phyloP scores from a whole-genome alignment of 2,888 invertebrate species.

The Byasa hedistus region DNA sequence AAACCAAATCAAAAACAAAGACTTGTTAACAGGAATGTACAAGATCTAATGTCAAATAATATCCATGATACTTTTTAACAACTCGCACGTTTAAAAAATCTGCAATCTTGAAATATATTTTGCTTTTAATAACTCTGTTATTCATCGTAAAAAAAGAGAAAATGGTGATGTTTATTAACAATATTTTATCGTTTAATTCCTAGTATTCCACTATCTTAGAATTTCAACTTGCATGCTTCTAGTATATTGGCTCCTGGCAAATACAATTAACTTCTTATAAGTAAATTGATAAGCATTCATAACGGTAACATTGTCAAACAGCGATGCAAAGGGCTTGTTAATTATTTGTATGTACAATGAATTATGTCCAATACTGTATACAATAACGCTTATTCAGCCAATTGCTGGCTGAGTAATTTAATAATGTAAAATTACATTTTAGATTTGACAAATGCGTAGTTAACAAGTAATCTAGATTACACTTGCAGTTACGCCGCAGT shows the following conservation, averaged over 20 bases:
- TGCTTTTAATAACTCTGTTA: no score
- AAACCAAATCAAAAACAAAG: no score
- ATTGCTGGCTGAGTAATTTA: no score
- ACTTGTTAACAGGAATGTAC: no score
- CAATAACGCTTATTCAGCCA: not conserved
- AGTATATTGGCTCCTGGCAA: conserved; percentile 30
- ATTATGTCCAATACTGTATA: conserved; percentile 3
- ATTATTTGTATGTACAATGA: conserved; percentile 32
- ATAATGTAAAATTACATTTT: no score
- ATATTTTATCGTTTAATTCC: conserved; percentile 8
- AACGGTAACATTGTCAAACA: conserved; percentile 22
- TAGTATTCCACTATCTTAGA: conserved; percentile 21
- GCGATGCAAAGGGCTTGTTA: conserved; percentile 25
- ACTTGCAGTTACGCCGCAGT: not conserved
- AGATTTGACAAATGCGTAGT: no score
- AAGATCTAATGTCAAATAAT: no score
- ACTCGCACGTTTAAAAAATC: no score
- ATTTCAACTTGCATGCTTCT: conserved; percentile 16
- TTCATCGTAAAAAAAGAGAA: no score
- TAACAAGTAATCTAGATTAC: not conserved
- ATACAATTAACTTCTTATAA: conserved; percentile 39
- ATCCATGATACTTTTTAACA: no score
- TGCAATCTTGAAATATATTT: no score
- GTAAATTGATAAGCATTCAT: conserved; percentile 38
- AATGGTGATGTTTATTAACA: not conserved